Conservation (phyloP, 1,140 invertebrate species). For the Limonius californicus region DNA sequence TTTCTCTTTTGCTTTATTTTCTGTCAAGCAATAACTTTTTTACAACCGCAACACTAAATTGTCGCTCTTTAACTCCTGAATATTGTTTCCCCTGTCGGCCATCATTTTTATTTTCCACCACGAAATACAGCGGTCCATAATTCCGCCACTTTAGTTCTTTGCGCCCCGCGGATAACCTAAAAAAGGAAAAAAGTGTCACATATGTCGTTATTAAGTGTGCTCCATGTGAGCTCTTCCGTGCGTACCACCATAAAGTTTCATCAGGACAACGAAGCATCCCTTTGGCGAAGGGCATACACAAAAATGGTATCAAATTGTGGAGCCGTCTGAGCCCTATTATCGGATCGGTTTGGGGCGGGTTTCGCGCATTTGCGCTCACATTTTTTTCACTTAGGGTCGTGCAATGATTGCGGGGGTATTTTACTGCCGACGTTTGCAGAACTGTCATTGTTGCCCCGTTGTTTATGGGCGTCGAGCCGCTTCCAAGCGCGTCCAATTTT, state of each 20-base stretch:
- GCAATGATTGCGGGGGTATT: background rate
- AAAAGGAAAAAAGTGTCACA: background rate
- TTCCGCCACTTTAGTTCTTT: background rate
- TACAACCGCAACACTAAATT: no score
- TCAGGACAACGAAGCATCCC: background rate
- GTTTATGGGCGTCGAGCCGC: background rate
- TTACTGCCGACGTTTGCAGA: background rate
- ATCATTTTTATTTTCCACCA: no score
- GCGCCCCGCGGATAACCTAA: background rate
- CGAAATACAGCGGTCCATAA: background rate
- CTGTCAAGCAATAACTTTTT: no score
- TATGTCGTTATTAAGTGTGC: constrained; percentile 1
- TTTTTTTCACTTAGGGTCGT: background rate
- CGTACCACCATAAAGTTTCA: background rate
- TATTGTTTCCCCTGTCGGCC: no score
- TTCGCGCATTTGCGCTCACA: background rate
- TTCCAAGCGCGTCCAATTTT: background rate
- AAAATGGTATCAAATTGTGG: background rate
- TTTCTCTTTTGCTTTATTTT: no score
- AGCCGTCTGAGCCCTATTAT: background rate
- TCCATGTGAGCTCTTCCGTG: background rate
- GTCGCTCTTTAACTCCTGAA: no score
- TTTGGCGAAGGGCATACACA: background rate
- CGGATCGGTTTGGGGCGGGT: background rate
- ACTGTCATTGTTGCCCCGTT: background rate